phyloP scores from a whole-genome alignment of 1,140 invertebrate genomes.

The Myzus persicae region DNA sequence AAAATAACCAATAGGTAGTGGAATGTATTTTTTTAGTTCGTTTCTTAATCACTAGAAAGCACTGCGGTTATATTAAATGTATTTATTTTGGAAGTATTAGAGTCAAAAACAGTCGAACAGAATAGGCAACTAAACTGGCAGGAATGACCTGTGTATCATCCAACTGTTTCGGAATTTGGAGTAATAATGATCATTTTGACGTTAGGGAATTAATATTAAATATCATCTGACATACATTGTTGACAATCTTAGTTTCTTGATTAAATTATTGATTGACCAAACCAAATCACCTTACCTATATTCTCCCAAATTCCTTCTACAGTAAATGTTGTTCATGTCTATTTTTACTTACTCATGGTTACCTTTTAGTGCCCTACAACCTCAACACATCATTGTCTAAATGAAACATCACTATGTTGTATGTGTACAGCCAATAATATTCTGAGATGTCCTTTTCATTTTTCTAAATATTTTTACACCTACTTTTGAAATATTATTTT shows the following conservation, averaged over 20 bases:
- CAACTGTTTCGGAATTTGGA: not conserved
- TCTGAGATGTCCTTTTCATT: too few relatives aligned
- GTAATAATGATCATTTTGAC: not conserved
- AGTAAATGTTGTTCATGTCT: not conserved
- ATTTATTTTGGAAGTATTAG: not conserved
- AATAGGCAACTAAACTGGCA: not conserved
- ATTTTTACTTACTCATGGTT: not conserved
- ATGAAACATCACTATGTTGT: not conserved
- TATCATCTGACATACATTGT: too few relatives aligned
- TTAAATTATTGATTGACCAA: not conserved
- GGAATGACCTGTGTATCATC: not conserved
- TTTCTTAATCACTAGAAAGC: not conserved
- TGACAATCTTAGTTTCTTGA: not conserved
- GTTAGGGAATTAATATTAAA: not conserved
- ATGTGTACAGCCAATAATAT: too few relatives aligned
- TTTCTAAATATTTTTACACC: not conserved
- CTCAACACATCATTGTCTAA: not conserved
- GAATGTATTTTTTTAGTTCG: not conserved
- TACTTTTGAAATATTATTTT: too few relatives aligned
- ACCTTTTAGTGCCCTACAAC: not conserved
- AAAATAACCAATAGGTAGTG: not conserved
- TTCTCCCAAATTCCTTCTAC: too few relatives aligned
- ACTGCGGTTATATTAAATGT: not conserved
- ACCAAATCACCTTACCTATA: not conserved
- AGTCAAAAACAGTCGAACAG: not conserved